Conservation (phyloP, 2,888 invertebrate species). For the Sminthurides aquaticus region DNA sequence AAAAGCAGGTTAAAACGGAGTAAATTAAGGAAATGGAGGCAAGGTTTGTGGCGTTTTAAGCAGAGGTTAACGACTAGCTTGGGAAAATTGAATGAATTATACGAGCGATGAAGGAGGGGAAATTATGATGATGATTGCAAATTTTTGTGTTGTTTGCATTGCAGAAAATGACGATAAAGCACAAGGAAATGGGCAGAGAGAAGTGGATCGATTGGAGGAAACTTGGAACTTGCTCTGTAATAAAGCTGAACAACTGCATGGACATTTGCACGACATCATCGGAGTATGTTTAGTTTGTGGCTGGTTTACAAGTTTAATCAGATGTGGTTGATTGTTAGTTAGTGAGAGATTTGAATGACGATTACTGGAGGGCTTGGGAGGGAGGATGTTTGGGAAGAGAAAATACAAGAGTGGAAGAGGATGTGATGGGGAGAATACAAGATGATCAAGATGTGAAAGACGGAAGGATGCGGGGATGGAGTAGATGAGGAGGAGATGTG, state of each 20-base stretch:
- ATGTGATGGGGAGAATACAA: not conserved
- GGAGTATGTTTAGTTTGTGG: not conserved
- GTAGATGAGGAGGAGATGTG: no score
- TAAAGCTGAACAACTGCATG: conserved; percentile 13
- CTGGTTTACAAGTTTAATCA: no score
- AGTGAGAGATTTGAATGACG: no score
- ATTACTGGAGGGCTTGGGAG: not conserved
- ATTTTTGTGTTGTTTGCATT: not conserved
- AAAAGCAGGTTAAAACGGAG: no score
- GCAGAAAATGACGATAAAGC: conserved; percentile 11
- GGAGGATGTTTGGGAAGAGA: not conserved
- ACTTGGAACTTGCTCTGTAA: conserved; percentile 18
- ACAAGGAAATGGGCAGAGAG: conserved; percentile 1
- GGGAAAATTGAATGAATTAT: no score
- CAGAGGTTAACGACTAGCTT: no score
- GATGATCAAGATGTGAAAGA: not conserved
- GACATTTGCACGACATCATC: conserved; percentile 1
- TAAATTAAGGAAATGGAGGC: no score
- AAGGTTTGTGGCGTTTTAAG: no score
- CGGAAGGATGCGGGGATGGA: not conserved
- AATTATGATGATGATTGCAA: not conserved
- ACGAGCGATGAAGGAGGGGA: not conserved
- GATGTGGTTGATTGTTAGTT: no score
- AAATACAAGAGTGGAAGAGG: not conserved
- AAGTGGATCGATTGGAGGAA: conserved; percentile 17